Evolutionary conservation across 2,888 invertebrate species (phyloP).

Genomic region (Acleris holmiana): DNA sequence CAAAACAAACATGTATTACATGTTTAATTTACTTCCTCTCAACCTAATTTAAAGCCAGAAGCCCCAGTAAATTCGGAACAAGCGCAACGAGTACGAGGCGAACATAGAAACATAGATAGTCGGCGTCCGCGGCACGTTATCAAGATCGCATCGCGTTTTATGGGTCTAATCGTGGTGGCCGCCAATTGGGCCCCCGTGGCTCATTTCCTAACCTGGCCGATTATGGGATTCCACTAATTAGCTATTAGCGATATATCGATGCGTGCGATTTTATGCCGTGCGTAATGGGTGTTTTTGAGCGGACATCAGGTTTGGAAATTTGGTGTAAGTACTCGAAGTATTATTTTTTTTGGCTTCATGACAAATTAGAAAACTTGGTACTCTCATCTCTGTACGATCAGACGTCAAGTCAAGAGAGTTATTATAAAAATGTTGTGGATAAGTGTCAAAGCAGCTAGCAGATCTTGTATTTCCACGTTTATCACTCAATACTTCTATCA

Average conservation of each 20-base stretch:
- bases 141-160: conserved; percentile 80
- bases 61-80: conserved; percentile 46
- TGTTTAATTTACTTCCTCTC: background rate
- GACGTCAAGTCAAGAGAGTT: no score
- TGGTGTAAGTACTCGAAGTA: background rate
- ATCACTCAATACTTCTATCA: no score
- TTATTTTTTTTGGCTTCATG: background rate
- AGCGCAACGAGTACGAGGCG: conserved; percentile 42
- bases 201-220: conserved; percentile 81
- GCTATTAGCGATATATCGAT: conserved; percentile 77
- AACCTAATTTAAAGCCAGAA: background rate
- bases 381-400: no score
- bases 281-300: conserved; percentile 33
- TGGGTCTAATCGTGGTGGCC: conserved; percentile 77
- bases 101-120: conserved; percentile 14
- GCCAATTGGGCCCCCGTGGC: conserved; percentile 79
- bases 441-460: no score
- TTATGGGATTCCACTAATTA: conserved; percentile 82
- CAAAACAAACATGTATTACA: no score
- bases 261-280: conserved; percentile 55
- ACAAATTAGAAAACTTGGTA: background rate
- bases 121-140: conserved; percentile 69
- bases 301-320: conserved; percentile 5
- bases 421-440: no score
- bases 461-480: no score